Percentiles rank a stretch among this genome's conserved stretches.
Evolutionary conservation across 2,888 invertebrate species (phyloP).

Genomic region (Syritta pipiens): DNA sequence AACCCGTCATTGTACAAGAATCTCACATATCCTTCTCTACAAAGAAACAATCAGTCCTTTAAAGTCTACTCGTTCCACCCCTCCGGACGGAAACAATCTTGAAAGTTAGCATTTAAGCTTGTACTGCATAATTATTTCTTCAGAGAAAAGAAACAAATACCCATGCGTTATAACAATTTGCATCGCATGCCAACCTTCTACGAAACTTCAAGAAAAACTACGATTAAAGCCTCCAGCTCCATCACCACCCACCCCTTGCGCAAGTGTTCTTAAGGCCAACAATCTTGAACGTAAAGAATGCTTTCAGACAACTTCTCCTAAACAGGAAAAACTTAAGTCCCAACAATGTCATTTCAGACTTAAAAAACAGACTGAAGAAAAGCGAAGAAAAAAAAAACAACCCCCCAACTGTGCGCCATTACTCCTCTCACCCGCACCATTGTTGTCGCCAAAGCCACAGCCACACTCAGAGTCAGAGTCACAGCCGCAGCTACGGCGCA

Average conservation of each 20-base stretch:
- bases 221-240: neutral
- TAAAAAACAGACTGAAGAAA: no score
- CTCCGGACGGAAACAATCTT: neutral
- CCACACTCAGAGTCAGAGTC: no score
- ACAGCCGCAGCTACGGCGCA: no score
- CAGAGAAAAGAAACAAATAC: neutral
- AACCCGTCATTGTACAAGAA: no score
- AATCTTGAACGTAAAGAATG: constrained; percentile 28
- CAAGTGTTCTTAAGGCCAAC: constrained; percentile 14
- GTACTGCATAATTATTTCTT: neutral
- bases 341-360: constrained; percentile 39
- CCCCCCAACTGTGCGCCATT: no score
- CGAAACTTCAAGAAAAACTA: neutral
- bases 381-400: no score
- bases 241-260: neutral
- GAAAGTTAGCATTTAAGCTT: neutral
- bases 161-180: constrained; percentile 36
- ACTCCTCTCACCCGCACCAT: neutral
- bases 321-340: constrained; percentile 46
- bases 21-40: no score
- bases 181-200: neutral
- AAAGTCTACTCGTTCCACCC: neutral
- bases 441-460: neutral
- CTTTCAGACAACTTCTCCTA: constrained; percentile 28
- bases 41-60: no score